Evolutionary conservation across 2,797 vertebrate genomes (phyloP).

Genomic region (Amazonetta brasiliensis): DNA sequence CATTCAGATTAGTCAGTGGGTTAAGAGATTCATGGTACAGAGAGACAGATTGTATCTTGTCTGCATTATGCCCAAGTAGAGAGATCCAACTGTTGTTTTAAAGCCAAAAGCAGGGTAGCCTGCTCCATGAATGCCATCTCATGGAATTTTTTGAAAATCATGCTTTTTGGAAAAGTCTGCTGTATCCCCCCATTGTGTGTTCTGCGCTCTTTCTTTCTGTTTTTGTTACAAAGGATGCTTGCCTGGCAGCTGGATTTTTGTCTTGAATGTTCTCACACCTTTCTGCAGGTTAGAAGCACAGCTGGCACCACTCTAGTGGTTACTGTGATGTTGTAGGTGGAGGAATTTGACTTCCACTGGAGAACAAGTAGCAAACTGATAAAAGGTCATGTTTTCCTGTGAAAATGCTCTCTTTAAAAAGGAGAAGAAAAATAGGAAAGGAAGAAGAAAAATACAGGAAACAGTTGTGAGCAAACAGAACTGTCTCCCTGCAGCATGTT

Average conservation of each 20-base stretch:
- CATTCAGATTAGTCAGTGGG: slow-evolving; percentile 47
- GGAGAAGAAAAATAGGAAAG: neutral
- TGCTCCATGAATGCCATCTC: neutral
- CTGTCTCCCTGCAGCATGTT: neutral
- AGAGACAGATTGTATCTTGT: slow-evolving; percentile 50
- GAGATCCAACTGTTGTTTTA: slow-evolving; percentile 8
- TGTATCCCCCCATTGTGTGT: neutral
- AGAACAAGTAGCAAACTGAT: neutral
- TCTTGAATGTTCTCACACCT: neutral
- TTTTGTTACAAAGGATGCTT: neutral
- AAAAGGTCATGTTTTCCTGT: neutral
- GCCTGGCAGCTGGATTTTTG: neutral
- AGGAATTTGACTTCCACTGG: neutral
- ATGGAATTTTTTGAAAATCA: neutral
- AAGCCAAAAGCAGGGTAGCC: slow-evolving; percentile 1
- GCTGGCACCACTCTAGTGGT: neutral
- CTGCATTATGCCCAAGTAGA: neutral
- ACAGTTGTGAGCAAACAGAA: neutral
- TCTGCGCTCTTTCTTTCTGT: neutral
- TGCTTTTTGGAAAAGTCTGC: neutral
- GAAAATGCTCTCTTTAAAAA: neutral
- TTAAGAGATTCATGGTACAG: neutral
- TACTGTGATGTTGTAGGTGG: neutral
- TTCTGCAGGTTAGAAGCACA: neutral
- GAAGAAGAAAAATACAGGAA: neutral